phyloP scores from a whole-genome alignment of 2,797 vertebrate genomes.

The Muraenolepis orangiensis region DNA sequence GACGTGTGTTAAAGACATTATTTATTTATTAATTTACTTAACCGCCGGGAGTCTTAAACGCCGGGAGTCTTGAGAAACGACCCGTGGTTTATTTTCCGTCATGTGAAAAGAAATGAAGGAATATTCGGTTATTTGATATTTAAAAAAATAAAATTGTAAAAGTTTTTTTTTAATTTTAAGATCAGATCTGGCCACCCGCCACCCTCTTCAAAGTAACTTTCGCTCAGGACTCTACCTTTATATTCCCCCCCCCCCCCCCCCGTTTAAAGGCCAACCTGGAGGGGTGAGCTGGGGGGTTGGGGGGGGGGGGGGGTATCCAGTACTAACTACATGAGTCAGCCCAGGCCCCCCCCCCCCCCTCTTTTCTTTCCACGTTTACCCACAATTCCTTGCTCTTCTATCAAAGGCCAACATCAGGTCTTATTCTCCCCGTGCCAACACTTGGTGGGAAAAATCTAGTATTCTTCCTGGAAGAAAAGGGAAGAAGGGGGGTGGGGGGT shows the following conservation, averaged over 20 bases:
- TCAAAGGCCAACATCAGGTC: conserved; percentile 51
- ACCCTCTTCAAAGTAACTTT: conserved; percentile 9
- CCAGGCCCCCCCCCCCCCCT: conserved; percentile 36
- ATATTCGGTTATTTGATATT: neutral
- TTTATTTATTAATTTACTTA: conserved; percentile 41
- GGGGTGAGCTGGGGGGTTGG: no score
- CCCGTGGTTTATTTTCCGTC: conserved; percentile 24
- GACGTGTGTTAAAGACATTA: conserved; percentile 37
- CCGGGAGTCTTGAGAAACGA: conserved; percentile 25
- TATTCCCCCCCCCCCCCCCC: conserved; percentile 27
- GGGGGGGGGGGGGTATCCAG: conserved; percentile 18
- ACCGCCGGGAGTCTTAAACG: no score
- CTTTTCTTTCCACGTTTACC: conserved; percentile 46
- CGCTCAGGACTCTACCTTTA: conserved; percentile 18
- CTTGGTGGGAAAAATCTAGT: conserved; percentile 57
- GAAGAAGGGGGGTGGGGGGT: conserved; percentile 36
- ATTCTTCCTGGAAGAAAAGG: conserved; percentile 46
- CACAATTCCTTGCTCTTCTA: conserved; percentile 12
- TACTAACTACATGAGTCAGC: conserved; percentile 51
- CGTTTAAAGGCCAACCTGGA: conserved; percentile 46
- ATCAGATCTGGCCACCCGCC: conserved; percentile 29
- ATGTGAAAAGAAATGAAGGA: conserved; percentile 15
- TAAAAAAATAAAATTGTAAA: neutral
- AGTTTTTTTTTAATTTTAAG: conserved; percentile 26
- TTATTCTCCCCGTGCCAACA: conserved; percentile 49